These are phyloP conservation scores for Chelonus formosanus DNA, from an alignment of 2,888 invertebrate species.

Conservation along the genomic window DNA sequence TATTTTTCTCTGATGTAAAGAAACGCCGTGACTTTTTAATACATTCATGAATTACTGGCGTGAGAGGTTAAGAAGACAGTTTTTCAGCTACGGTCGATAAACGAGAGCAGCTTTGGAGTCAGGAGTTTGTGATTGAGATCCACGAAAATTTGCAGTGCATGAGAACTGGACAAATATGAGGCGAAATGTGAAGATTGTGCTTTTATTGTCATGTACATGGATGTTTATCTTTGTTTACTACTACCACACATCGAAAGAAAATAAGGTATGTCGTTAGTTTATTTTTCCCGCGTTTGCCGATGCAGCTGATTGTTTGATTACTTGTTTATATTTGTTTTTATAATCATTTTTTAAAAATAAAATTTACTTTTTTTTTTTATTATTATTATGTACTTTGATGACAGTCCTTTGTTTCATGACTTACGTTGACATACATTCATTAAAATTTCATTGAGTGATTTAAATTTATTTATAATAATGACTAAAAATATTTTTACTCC, in stretches of 20 bases:
- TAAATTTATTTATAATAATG: no score
- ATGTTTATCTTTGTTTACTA: slow-evolving; percentile 74
- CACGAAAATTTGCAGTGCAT: neutral
- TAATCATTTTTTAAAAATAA: neutral
- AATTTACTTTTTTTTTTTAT: no score
- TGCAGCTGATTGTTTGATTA: slow-evolving; percentile 3
- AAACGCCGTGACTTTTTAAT: neutral
- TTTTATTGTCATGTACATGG: slow-evolving; percentile 72
- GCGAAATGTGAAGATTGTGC: slow-evolving; percentile 71
- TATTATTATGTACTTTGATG: no score
- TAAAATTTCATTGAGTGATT: no score
- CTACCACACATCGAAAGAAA: slow-evolving; percentile 69
- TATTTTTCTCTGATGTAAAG: no score
- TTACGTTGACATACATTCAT: no score
- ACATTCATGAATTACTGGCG: neutral
- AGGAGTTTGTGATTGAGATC: slow-evolving; percentile 15
- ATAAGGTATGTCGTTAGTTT: slow-evolving; percentile 65
- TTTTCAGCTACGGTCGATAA: slow-evolving; percentile 42
- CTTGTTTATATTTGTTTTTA: neutral
- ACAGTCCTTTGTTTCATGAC: no score
- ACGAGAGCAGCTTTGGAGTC: slow-evolving; percentile 26
- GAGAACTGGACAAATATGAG: slow-evolving; percentile 63
- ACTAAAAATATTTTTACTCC: no score
- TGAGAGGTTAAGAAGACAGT: slow-evolving; percentile 20
- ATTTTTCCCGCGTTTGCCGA: slow-evolving; percentile 16